A percentile compares a stretch with the other conserved stretches of the same genome.
phyloP scores from a whole-genome alignment of 2,888 invertebrate genomes.

The Sturmia bella region DNA sequence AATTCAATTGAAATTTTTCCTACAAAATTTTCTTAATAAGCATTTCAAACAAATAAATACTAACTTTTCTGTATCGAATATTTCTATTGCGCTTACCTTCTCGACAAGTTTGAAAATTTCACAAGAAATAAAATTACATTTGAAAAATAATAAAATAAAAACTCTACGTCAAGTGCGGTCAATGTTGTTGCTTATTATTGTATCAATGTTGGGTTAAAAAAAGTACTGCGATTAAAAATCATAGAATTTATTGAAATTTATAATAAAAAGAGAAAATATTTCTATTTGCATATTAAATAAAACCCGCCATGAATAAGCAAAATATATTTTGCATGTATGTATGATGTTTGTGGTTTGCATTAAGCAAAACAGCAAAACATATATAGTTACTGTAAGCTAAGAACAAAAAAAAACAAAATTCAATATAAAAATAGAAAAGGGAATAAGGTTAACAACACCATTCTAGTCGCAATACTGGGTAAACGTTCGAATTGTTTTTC shows the following conservation, averaged over 20 bases:
- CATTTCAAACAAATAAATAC: not conserved
- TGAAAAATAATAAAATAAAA: constrained; percentile 22
- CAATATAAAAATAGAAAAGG: constrained; percentile 27
- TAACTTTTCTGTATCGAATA: not conserved
- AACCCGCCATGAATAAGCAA: constrained; percentile 38
- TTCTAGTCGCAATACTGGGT: constrained; percentile 8
- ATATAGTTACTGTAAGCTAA: constrained; percentile 28
- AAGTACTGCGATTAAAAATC: constrained; percentile 28
- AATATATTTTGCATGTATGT: not conserved
- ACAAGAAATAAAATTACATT: constrained; percentile 22
- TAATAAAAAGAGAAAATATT: constrained; percentile 35
- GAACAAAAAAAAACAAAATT: constrained; percentile 36
- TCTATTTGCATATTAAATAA: constrained; percentile 33
- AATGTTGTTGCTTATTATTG: constrained; percentile 31
- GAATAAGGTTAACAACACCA: constrained; percentile 51
- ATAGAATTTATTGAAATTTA: constrained; percentile 29
- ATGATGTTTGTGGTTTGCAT: not conserved
- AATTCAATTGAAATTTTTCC: too few relatives aligned
- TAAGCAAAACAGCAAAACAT: constrained; percentile 18
- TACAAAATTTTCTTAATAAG: too few relatives aligned
- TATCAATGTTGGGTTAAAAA: not conserved
- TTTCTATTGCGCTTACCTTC: not conserved
- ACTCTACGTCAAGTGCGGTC: constrained; percentile 48
- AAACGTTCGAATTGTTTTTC: not conserved
- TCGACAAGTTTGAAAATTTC: constrained; percentile 19